Conservation (phyloP, 2,888 invertebrate genomes). For the Sthenelais limicola region DNA sequence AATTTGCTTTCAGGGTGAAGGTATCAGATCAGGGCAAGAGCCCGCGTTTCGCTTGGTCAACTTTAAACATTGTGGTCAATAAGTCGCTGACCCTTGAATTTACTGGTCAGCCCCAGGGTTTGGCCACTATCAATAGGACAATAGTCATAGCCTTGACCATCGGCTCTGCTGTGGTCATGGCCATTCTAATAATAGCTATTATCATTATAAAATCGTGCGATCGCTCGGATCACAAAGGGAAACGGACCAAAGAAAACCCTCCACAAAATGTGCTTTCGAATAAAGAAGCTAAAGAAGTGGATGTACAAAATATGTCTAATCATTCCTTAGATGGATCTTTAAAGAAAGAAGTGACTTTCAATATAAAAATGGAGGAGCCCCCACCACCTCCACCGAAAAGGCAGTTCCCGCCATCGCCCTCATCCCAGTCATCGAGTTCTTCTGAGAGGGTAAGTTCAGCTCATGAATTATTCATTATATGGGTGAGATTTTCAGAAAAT, state of each 20-base stretch:
- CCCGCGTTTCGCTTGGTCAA: slow-evolving; percentile 12
- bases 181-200: slow-evolving; percentile 37
- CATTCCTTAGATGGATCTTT: slow-evolving; percentile 32
- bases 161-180: slow-evolving; percentile 38
- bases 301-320: slow-evolving; percentile 37
- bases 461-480: too few species aligned
- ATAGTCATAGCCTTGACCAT: slow-evolving; percentile 38
- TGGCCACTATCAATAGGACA: slow-evolving; percentile 16
- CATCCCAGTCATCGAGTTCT: slow-evolving; percentile 31
- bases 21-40: slow-evolving; percentile 32
- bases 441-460: slow-evolving; percentile 31
- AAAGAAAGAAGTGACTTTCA: slow-evolving; percentile 38
- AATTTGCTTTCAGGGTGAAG: slow-evolving; percentile 27
- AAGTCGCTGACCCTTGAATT: slow-evolving; percentile 27
- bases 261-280: slow-evolving; percentile 24
- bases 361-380: slow-evolving; percentile 35
- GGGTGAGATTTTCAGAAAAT: too few species aligned
- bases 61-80: slow-evolving; percentile 37
- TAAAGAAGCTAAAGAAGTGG: slow-evolving; percentile 31
- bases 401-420: slow-evolving; percentile 36
- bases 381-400: slow-evolving; percentile 27
- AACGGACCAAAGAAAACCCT: slow-evolving; percentile 30
- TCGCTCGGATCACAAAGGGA: slow-evolving; percentile 14
- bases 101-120: slow-evolving; percentile 10
- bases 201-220: slow-evolving; percentile 29